These are phyloP conservation scores for Tricholaema leucomelas DNA, from an alignment of 2,113 vertebrate species.

Conservation along the genomic window DNA sequence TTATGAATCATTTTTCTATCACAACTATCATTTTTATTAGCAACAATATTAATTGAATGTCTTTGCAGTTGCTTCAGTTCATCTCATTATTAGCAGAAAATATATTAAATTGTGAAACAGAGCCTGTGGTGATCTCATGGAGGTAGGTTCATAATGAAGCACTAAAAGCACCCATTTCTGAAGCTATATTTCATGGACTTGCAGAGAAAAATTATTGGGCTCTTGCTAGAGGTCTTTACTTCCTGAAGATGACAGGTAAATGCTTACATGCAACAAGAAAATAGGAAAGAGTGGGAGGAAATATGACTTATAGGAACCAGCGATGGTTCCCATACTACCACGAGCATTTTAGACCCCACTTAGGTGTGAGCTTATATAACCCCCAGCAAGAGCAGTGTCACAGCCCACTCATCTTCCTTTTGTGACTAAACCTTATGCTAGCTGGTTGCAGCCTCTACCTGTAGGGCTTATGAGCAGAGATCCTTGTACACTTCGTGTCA, in stretches of 20 bases:
- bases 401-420: not conserved
- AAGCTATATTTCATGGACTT: not conserved
- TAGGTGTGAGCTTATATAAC: accelerated
- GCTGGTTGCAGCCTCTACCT: not conserved
- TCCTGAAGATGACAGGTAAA: not conserved
- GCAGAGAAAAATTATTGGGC: not conserved
- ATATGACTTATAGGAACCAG: not conserved
- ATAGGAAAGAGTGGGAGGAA: not conserved
- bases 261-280: not conserved
- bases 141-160: not conserved
- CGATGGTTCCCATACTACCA: not conserved
- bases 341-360: not conserved
- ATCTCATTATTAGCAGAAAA: slow-evolving; percentile 51
- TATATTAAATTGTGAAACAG: slow-evolving; percentile 35
- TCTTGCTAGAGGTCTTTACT: not conserved
- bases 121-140: slow-evolving; percentile 32
- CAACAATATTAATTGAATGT: slow-evolving; percentile 48
- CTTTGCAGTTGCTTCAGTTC: slow-evolving; percentile 46
- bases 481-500: not conserved
- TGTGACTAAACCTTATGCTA: accelerated
- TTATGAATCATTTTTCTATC: slow-evolving; percentile 40
- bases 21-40: slow-evolving; percentile 52
- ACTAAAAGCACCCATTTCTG: not conserved
- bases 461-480: not conserved
- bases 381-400: not conserved